A percentile compares a stretch with the other conserved stretches of the same genome.
phyloP scores from a whole-genome alignment of 2,888 invertebrate species.

The Aspidapion aeneum region DNA sequence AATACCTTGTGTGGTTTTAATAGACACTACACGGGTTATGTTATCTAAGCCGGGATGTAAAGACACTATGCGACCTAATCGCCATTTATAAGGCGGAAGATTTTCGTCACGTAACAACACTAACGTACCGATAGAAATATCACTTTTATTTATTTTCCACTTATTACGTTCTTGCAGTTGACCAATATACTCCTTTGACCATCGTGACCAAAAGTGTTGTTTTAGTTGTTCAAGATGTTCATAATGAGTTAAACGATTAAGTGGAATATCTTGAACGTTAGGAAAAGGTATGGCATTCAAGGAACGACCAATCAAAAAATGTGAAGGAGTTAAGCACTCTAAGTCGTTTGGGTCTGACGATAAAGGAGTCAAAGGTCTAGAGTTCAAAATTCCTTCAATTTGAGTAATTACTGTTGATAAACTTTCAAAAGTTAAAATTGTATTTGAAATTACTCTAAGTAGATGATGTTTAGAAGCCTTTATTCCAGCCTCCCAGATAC shows the following conservation, averaged over 20 bases:
- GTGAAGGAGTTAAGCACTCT: neutral
- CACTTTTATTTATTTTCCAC: neutral
- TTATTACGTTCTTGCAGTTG: constrained; percentile 8
- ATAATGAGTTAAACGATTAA: neutral
- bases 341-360: too few species aligned
- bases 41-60: constrained; percentile 9
- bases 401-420: neutral
- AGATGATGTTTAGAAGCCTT: neutral
- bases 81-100: constrained; percentile 10
- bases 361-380: neutral
- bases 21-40: too few species aligned
- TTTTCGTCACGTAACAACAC: constrained; percentile 12
- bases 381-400: constrained; percentile 3
- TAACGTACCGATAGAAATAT: constrained; percentile 3
- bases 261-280: neutral
- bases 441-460: neutral
- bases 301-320: neutral
- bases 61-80: constrained; percentile 7
- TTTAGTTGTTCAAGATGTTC: neutral
- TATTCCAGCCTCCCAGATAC: neutral
- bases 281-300: constrained; percentile 2
- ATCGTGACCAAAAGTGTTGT: constrained; percentile 13
- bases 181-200: constrained; percentile 5
- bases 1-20: too few species aligned
- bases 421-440: neutral